A percentile compares a stretch with the other conserved stretches of the same genome.
Conservation (phyloP, 2,113 vertebrate species). For the Dipodomys spectabilis region DNA sequence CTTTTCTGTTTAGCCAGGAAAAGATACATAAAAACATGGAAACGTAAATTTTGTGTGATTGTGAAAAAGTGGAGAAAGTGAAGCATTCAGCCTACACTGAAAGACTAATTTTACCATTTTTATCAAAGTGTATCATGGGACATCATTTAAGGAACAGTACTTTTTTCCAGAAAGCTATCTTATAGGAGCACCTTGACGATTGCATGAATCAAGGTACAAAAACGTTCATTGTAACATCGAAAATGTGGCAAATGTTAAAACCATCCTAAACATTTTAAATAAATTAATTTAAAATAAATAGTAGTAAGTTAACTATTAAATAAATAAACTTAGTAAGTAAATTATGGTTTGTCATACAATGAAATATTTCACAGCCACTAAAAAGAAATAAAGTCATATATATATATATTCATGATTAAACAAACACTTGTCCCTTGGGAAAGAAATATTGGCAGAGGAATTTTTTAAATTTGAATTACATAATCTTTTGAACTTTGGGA, state of each 20-base stretch:
- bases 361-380: constrained; percentile 6
- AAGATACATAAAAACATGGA: constrained; percentile 37
- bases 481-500: constrained; percentile 7
- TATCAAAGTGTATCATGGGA: constrained; percentile 12
- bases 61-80: background rate
- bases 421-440: background rate
- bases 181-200: constrained; percentile 8
- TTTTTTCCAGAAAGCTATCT: constrained; percentile 49
- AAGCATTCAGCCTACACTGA: background rate
- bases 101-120: constrained; percentile 52
- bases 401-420: constrained; percentile 40
- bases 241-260: constrained; percentile 49
- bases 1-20: constrained; percentile 53
- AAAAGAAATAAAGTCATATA: constrained; percentile 29
- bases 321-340: constrained; percentile 2
- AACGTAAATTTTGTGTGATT: constrained; percentile 20
- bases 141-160: constrained; percentile 27
- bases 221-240: background rate
- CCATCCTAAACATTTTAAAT: background rate
- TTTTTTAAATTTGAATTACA: constrained; percentile 27
- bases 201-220: constrained; percentile 38
- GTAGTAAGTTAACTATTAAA: too few relatives aligned
- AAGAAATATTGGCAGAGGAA: background rate
- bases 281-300: too few relatives aligned
- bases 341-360: background rate